Evolutionary conservation across 2,113 vertebrate species (phyloP), one percentile per base, ranked within the genome.

Genomic region (Heliornis fulica): DNA sequence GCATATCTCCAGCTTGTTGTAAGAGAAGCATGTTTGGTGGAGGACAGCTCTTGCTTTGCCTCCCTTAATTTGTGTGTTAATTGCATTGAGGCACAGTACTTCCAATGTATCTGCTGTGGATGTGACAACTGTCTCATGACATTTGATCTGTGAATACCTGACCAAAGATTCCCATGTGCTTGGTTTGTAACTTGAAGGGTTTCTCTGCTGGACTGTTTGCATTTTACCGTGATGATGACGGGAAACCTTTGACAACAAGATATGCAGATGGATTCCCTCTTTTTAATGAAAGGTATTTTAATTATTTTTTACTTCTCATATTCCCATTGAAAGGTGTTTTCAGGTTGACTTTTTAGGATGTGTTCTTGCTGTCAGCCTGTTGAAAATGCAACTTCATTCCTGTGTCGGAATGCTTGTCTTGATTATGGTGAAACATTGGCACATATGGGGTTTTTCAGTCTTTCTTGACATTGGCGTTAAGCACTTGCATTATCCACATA

Each of bases 121-220:
- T 32, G n/a, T 21, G 11, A 4, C 17, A 61, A 31, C 28, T 74
- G 9, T 34, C 36, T 40, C 15, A 4, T 31, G 53, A 23, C 17
- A 1, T 66, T 74, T 74, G 61, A 28, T 28, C 38, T 63, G 13
- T 53, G 15, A 45, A 31, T 43, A 7, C 29, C 63, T 90, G 66
- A 54, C 34, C 22, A 34, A 66, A 56, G 68, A 9, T 66, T 80
- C 88, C 68, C 1, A 0, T 65, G 32, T 72, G 11, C 22, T 91
- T 74, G 34, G 9, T 95, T 95, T 91, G 36, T 90, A 77, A 46
- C 60, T 96, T 96, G 64, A 57, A 99, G 99, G 99, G 99, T 19
- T 99, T 99, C 95, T 99, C 99, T 28, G 99, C 99, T 21, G 99
- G 99, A 23, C 98, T 99, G 3, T 99, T 99, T 96, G 99, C 99